phyloP scores from a whole-genome alignment of 1,140 invertebrate genomes.

The Lamellibrachia luymesi region DNA sequence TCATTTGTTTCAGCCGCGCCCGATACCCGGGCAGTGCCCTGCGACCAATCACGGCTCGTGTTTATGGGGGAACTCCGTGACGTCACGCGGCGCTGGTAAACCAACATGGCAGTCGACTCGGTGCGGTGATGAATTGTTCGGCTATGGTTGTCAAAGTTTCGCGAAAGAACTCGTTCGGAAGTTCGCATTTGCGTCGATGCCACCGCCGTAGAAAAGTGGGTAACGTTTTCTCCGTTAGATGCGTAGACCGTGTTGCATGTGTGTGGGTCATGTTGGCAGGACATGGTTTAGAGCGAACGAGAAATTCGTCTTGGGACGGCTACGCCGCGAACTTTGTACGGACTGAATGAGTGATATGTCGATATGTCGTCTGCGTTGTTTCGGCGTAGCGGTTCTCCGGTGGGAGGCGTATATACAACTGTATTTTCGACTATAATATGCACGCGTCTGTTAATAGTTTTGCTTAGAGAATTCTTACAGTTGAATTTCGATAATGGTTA shows the following conservation, averaged over 20 bases:
- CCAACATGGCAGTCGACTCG: background rate
- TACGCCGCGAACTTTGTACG: background rate
- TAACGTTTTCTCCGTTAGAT: background rate
- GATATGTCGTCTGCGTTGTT: background rate
- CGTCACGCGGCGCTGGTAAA: background rate
- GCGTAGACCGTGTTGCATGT: background rate
- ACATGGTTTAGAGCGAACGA: background rate
- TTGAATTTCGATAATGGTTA: background rate
- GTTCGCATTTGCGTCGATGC: background rate
- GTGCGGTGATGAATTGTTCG: background rate
- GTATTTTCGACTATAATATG: background rate
- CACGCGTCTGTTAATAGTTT: background rate
- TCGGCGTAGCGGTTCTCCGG: background rate
- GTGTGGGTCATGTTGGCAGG: background rate
- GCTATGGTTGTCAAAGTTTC: conserved; percentile 4
- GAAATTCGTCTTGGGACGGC: conserved; percentile 3
- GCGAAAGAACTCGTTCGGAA: background rate
- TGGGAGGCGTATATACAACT: background rate
- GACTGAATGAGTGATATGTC: background rate
- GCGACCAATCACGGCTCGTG: background rate
- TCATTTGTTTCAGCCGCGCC: background rate
- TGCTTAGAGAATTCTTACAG: background rate
- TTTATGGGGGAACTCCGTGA: background rate
- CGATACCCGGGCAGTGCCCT: background rate
- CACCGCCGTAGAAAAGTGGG: conserved; percentile 2